Evolutionary conservation across 2,797 vertebrate species (phyloP), one percentile per base, ranked within the genome.

Genomic region (Petrocephalus sullivani): DNA sequence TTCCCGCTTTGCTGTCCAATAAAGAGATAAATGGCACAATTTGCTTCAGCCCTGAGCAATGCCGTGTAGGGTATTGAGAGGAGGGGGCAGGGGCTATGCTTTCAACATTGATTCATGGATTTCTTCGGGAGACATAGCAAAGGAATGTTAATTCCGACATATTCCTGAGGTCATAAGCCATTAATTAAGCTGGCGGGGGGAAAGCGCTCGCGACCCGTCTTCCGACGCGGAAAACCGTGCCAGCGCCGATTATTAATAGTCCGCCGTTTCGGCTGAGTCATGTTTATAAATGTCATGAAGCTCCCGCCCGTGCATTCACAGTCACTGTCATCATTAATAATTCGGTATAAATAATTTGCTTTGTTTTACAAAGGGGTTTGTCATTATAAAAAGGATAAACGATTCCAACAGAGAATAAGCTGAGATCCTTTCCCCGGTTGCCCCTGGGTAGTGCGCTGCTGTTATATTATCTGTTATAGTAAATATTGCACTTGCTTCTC

Each of bases 321-420:
- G 51, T 85, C 28, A 57, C 54, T 85, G 83, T 85, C 78, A 82
- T 82, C 78, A 82, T 82, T 82, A 85, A 85, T 85, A 56, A 85
- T 85, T 85, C 53, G 12, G 9, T 56, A 54, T 28, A 85, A 85
- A 85, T 57, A 37, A 85, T 57, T 85, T 85, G 28, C 54, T 28
- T 28, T 84, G 81, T 84, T 84, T 84, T 51, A 53, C 81, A 84
- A 57, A 57, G 23, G 83, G 21, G 46, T 54, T 56, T 56, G 23
- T 85, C 83, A 56, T 85, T 33, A 33, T 58, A 85, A 85, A 57
- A 85, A 85, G 51, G 53, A 85, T 14, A 85, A 57, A 51, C 10
- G 46, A 33, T 37, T 57, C 23, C 33, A 85, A 57, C 54, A n/a
- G 83, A 57, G 51, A 37, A 56, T 57, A 21, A 84, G 46, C 19